Percentiles rank a stretch among this genome's conserved stretches.
Evolutionary conservation across 2,113 vertebrate species (phyloP).

Genomic region (Anthoscopus minutus): DNA sequence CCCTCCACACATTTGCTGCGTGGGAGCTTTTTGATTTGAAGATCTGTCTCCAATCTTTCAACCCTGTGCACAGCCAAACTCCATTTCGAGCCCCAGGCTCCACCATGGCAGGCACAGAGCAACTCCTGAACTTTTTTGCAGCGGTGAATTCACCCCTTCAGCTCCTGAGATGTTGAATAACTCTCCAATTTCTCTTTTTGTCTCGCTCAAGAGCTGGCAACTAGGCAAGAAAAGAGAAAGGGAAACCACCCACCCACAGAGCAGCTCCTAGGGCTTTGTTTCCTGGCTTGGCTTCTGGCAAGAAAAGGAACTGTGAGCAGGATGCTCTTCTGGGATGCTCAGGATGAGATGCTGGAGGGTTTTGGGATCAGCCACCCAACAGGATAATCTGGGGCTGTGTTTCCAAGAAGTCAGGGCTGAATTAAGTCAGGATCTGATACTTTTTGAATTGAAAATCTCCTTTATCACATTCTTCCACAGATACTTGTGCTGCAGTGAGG

Average conservation of each 20-base stretch:
- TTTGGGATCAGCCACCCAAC: not conserved
- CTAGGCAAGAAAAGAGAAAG: not conserved
- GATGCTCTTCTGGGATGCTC: not conserved
- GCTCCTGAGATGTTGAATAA: not conserved
- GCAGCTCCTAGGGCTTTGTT: not conserved
- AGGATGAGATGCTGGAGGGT: not conserved
- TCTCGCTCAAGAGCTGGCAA: not conserved
- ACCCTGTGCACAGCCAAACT: not conserved
- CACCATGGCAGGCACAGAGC: not conserved
- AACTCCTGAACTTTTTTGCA: not conserved
- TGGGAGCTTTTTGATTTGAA: not conserved
- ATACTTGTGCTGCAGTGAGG: accelerated
- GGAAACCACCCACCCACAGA: not conserved
- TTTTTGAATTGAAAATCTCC: not conserved
- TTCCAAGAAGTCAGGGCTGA: not conserved
- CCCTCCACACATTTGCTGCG: accelerated
- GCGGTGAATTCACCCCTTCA: not conserved
- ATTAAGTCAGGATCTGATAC: not conserved
- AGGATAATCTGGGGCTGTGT: not conserved
- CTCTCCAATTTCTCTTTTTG: not conserved
- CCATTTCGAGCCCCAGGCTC: not conserved
- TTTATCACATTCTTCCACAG: not conserved
- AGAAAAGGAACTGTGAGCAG: not conserved
- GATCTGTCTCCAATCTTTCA: not conserved
- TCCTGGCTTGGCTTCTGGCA: not conserved